Conservation (phyloP, 2,888 invertebrate genomes). For the Lepetodrilus schrolli region DNA sequence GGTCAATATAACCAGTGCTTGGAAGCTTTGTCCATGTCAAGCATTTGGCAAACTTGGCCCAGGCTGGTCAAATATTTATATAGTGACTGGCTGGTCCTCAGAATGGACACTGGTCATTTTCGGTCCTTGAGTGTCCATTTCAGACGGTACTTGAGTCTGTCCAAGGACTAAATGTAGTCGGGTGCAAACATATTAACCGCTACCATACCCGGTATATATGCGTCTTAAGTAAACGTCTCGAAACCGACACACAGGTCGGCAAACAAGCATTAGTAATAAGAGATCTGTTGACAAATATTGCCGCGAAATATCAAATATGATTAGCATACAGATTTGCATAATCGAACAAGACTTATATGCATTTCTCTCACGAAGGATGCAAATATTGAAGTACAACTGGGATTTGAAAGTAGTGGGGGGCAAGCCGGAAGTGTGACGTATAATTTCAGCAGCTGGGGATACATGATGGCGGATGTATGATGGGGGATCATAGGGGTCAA, state of each 20-base stretch:
- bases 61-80: background rate
- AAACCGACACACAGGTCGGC: constrained; percentile 2
- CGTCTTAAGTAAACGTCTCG: background rate
- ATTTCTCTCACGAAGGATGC: background rate
- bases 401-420: too few relatives aligned
- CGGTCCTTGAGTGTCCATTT: constrained; percentile 7
- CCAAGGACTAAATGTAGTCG: background rate
- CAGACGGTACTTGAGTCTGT: background rate
- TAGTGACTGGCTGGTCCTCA: background rate
- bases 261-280: background rate
- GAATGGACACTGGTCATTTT: background rate
- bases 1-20: too few relatives aligned
- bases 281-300: background rate
- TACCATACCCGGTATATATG: background rate
- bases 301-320: background rate
- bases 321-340: constrained; percentile 4
- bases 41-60: background rate
- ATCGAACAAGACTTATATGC: background rate
- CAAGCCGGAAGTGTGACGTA: too few relatives aligned
- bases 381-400: background rate
- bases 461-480: too few relatives aligned
- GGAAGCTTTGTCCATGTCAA: too few relatives aligned
- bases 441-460: background rate
- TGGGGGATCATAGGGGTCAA: background rate
- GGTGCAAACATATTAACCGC: constrained; percentile 22